Base-by-base conservation (phyloP, 2,113 vertebrate genomes). In the Limanda limanda region DNA sequence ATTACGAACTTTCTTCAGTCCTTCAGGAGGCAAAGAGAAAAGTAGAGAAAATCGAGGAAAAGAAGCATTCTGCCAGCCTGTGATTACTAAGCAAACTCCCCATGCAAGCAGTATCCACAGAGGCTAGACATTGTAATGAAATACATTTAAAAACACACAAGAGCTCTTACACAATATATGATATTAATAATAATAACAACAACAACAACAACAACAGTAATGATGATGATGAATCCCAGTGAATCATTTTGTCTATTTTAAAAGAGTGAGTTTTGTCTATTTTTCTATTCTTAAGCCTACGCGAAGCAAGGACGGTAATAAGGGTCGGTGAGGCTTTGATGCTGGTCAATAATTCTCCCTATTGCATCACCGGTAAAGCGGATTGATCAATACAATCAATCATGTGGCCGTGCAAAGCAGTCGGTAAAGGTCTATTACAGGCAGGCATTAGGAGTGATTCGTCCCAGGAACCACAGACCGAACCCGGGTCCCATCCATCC, bases 1-100 rank as follows among this genome's bases (percentile, higher is more conserved):
- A 95, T 95, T 95, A 93, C 94, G 94, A 93, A 95, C 93, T 95
- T 94, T 95, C 95, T 95, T 95, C 95, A 95, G 94, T 95, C 95
- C 95, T 95, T 95, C 89, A 91, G 94, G 92, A 94, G 88, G 93
- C 93, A 95, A 85, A 92, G 88, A 94, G 87, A 94, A 92, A 92
- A 95, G 92, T 87, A 92, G 91, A 92, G 88, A 92, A 87, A 91
- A 92, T 92, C 83, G 91, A 91, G 91, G 77, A 93, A 93, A 91
- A 91, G 81, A 87, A 91, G 85, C 83, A 89, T 85, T 88, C 83
- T 89, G 60, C 70, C 68, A 83, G 70, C 84, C 74, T 78, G 82
- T 77, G 59, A 89, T 83, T 85, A 48, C 79, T 77, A 47, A 88
- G 78, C 81, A 92, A 80, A 90, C 71, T 85, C 82, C 78, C 68